Evolutionary conservation across 2,797 vertebrate species (phyloP).

Genomic region (Eidolon dupreanum): DNA sequence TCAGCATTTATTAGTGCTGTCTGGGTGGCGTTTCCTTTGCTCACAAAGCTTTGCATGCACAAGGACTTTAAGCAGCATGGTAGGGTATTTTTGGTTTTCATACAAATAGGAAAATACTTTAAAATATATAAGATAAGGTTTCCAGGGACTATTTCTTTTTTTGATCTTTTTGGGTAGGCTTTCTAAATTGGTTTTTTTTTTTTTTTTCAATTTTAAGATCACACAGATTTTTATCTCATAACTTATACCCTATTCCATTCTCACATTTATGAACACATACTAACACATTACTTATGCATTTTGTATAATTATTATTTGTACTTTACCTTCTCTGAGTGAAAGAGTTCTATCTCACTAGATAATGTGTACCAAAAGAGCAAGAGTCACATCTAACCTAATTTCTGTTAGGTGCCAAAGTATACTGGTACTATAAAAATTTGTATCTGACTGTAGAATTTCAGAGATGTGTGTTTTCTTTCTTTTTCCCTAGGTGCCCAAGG

Average conservation of each 20-base stretch:
- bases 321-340: not conserved
- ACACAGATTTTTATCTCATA: not conserved
- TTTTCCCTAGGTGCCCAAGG: constrained; percentile 88
- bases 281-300: not conserved
- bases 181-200: not conserved
- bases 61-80: constrained; percentile 90
- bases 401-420: not conserved
- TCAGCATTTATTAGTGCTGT: constrained; percentile 94
- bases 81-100: constrained; percentile 70
- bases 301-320: not conserved
- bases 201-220: not conserved
- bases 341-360: not conserved
- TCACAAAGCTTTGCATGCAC: constrained; percentile 89
- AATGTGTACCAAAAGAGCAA: not conserved
- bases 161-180: not conserved
- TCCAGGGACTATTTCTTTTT: not conserved
- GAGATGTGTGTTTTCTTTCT: not conserved
- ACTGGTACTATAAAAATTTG: not conserved
- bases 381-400: not conserved
- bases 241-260: not conserved
- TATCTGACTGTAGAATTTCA: not conserved
- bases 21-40: constrained; percentile 95
- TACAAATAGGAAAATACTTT: constrained; percentile 14
- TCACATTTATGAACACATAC: not conserved
- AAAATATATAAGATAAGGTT: not conserved